These are phyloP conservation scores for Limonius californicus DNA, from an alignment of 1,140 invertebrate species.

Conservation along the genomic window DNA sequence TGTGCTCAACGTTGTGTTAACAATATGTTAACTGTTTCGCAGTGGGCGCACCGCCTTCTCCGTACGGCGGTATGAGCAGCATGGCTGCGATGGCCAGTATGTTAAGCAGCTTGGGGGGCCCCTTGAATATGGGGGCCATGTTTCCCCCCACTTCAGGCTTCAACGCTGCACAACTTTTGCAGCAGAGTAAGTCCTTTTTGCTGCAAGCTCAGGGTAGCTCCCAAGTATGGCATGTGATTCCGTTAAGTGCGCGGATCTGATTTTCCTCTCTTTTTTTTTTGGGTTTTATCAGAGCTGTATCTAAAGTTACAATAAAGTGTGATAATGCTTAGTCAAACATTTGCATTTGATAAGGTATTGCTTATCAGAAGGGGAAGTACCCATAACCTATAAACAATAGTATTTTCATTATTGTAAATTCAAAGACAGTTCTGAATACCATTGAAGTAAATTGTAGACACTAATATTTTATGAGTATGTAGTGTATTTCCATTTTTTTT, in stretches of 20 bases:
- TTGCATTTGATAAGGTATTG: no score
- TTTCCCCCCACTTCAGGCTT: slow-evolving; percentile 47
- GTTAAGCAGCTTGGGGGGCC: slow-evolving; percentile 39
- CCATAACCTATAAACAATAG: no score
- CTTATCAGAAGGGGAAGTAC: no score
- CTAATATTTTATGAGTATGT: background rate
- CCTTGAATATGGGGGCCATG: slow-evolving; percentile 42
- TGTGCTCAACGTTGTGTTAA: background rate
- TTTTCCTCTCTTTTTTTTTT: background rate
- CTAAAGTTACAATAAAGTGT: no score
- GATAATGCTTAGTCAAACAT: no score
- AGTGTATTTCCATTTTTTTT: background rate
- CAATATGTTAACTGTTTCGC: slow-evolving; percentile 18
- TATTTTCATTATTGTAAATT: no score
- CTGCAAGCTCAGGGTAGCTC: background rate
- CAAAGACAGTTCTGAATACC: background rate
- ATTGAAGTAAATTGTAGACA: background rate
- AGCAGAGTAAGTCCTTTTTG: slow-evolving; percentile 66
- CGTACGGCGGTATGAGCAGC: slow-evolving; percentile 42
- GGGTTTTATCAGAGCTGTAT: background rate
- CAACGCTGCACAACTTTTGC: slow-evolving; percentile 69
- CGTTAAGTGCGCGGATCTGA: no score
- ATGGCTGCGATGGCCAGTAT: slow-evolving; percentile 46
- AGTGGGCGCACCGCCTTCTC: slow-evolving; percentile 36
- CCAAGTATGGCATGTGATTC: no score